Evolutionary conservation across 2,113 vertebrate genomes (phyloP).

Genomic region (Erythrocercus mccallii): DNA sequence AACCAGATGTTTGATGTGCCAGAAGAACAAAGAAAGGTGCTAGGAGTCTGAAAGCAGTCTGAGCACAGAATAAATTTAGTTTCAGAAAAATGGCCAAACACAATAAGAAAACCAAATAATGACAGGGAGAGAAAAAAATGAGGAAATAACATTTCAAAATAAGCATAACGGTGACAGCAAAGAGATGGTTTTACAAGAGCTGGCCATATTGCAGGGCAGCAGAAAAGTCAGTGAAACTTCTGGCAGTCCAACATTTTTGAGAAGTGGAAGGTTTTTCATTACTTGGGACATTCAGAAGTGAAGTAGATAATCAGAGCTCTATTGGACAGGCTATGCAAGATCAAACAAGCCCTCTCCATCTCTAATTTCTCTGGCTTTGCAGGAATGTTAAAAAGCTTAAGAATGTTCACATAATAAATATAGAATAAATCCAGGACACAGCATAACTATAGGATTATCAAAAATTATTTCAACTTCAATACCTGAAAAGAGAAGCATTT

Average conservation of each 20-base stretch:
- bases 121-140: not conserved
- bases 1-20: constrained; percentile 22
- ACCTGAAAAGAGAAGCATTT: constrained; percentile 72
- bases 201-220: not conserved
- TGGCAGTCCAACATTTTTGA: not conserved
- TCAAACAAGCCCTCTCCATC: constrained; percentile 27
- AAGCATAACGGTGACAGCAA: not conserved
- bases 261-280: not conserved
- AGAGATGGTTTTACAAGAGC: not conserved
- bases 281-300: not conserved
- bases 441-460: constrained; percentile 65
- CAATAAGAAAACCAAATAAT: not conserved
- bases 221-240: not conserved
- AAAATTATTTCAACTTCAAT: constrained; percentile 64
- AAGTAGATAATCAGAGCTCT: not conserved
- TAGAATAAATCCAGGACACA: constrained; percentile 65
- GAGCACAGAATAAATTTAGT: not conserved
- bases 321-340: constrained; percentile 13
- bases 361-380: constrained; percentile 46
- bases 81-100: not conserved
- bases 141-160: not conserved
- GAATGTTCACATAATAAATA: constrained; percentile 63
- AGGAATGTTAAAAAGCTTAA: constrained; percentile 69
- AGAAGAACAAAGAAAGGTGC: constrained; percentile 36
- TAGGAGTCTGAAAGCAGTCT: not conserved